Evolutionary conservation across 2,888 invertebrate species (phyloP).

Genomic region (Palloptera scutellata): DNA sequence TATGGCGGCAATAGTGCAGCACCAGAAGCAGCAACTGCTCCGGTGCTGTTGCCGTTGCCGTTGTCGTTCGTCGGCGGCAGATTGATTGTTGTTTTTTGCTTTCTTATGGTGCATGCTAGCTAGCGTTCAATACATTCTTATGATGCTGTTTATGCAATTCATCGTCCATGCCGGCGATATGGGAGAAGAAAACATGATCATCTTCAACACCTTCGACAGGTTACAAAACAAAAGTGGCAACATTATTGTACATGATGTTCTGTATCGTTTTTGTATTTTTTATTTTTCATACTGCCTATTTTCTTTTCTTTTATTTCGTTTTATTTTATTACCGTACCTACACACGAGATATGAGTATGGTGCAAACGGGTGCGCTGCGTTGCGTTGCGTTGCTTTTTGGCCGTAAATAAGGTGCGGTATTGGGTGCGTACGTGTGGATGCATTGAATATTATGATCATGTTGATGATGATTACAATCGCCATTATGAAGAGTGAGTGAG

Average conservation of each 20-base stretch:
- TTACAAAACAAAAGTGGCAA: slow-evolving; percentile 62
- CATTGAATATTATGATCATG: neutral
- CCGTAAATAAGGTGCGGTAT: slow-evolving; percentile 15
- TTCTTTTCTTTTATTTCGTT: slow-evolving; percentile 1
- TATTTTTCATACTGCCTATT: neutral
- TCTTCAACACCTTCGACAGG: slow-evolving; percentile 65
- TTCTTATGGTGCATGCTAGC: neutral
- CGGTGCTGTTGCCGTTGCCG: slow-evolving; percentile 38
- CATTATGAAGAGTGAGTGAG: neutral
- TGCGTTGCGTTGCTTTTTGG: neutral
- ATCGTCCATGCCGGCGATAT: slow-evolving; percentile 43
- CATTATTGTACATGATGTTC: slow-evolving; percentile 51
- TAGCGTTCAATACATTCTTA: neutral
- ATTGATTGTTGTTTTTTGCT: slow-evolving; percentile 47
- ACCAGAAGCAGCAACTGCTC: slow-evolving; percentile 23
- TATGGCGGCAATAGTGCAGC: neutral
- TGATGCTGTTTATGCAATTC: slow-evolving; percentile 49
- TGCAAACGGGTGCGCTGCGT: neutral
- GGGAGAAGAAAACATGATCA: slow-evolving; percentile 58
- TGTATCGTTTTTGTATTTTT: neutral
- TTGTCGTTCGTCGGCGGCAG: slow-evolving; percentile 25
- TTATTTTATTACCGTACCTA: neutral
- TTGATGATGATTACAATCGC: neutral
- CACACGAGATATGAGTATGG: too few relatives aligned
- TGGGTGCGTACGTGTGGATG: slow-evolving; percentile 15